phyloP scores from a whole-genome alignment of 2,113 vertebrate genomes.

The Melanotaenia duboulayi region DNA sequence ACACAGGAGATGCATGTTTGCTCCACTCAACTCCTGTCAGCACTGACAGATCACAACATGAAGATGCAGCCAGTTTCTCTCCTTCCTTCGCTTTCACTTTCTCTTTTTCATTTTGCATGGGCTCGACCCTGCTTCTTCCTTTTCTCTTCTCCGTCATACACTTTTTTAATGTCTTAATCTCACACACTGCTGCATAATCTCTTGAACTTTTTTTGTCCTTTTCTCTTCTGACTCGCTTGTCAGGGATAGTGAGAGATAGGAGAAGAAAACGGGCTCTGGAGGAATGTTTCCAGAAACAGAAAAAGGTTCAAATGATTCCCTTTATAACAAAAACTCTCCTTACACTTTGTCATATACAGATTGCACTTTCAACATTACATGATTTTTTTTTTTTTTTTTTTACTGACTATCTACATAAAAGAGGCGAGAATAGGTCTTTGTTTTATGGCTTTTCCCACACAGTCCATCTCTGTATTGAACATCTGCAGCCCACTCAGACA shows the following conservation, averaged over 20 bases:
- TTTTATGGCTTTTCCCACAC: constrained; percentile 39
- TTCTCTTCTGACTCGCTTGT: constrained; percentile 21
- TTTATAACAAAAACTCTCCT: constrained; percentile 3
- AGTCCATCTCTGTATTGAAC: constrained; percentile 23
- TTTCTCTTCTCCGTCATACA: constrained; percentile 23
- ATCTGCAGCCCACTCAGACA: background rate
- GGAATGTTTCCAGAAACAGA: constrained; percentile 17
- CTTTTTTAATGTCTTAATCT: constrained; percentile 48
- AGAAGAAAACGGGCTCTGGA: constrained; percentile 23
- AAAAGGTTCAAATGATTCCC: background rate
- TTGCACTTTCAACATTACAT: background rate
- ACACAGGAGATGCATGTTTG: constrained; percentile 68
- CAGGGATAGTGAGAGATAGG: constrained; percentile 28
- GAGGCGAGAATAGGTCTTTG: background rate
- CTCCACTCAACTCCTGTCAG: constrained; percentile 66
- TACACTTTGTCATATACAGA: constrained; percentile 5
- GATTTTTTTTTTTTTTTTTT: background rate
- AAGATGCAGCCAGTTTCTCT: constrained; percentile 52
- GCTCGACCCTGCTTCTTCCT: constrained; percentile 13
- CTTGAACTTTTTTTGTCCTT: background rate
- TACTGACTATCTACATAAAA: background rate
- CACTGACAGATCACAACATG: constrained; percentile 74
- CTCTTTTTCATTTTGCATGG: constrained; percentile 43
- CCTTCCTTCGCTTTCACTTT: constrained; percentile 39
- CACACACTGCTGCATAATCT: constrained; percentile 2